Base-by-base conservation (phyloP, 2,888 invertebrate genomes). In the Drosophila paracracens region DNA sequence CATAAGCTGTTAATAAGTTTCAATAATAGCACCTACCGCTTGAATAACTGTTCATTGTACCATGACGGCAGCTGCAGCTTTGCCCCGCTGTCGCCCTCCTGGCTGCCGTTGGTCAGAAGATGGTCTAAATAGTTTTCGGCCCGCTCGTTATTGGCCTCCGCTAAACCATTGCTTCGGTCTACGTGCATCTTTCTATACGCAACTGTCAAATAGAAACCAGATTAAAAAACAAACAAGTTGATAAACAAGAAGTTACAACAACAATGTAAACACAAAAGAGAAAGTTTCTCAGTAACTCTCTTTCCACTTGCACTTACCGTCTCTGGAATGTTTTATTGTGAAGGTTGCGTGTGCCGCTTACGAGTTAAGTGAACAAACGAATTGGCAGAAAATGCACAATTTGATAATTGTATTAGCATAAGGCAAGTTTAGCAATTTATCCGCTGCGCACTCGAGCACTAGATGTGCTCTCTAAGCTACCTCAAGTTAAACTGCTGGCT, bases 21-120 rank as follows among this genome's bases (percentile, higher is more conserved):
- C 11, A 27, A 46, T 33, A 16, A 21, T 25, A 1, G 6, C 40
- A 79, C 79, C 92, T 88, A 96, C 96, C 94, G 94, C 90, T 94
- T 94, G 87, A 95, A 96, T 89, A 95, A 94, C 64, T 94, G 92
- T 74, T 95, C 95, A 90, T 96, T 95, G 89, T 95, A 97, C 94
- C 95, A 96, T 35, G 94, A 88, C 0, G 96, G 97, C 57, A 96
- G 89, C 70, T 94, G 94, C 81, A 95, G 62, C 4, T 90, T 89
- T 4, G 86, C 81, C 7, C 89, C 92, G 57, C 91, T 92, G 62
- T 92, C 93, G 21, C 92, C 92, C 74, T 92, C 92, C 38, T 86
- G 77, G 36, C 88, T 85, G 0, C 92, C 93, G 16, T 92, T 85
- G 4, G 77, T 74, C 51, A 93, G 57, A 59, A 93, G 84, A 68